Percentiles rank a stretch among this genome's conserved stretches.
These are phyloP conservation scores for Lithosia quadra DNA, from an alignment of 2,888 invertebrate species.

Conservation along the genomic window DNA sequence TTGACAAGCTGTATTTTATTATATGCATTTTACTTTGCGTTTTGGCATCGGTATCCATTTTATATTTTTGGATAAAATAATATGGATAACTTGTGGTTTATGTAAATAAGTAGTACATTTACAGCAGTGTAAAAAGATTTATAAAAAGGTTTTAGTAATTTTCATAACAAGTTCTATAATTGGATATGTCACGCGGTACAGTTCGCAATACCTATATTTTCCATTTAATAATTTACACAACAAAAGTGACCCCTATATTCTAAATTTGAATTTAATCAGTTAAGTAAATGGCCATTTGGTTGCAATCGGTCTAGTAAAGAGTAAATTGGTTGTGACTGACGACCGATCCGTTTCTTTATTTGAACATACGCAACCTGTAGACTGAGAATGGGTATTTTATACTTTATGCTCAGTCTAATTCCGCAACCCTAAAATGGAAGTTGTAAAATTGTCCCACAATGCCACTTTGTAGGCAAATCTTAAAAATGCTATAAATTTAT, in stretches of 20 bases:
- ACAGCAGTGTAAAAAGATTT: too few relatives aligned
- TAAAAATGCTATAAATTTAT: background rate
- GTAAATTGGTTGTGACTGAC: too few relatives aligned
- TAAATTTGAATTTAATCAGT: background rate
- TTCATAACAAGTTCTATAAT: too few relatives aligned
- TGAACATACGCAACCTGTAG: background rate
- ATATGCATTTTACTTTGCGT: background rate
- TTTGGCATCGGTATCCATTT: background rate
- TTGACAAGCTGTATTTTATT: background rate
- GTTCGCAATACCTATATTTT: too few relatives aligned
- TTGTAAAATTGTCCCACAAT: background rate
- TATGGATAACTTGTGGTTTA: background rate
- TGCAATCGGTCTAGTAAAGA: too few relatives aligned
- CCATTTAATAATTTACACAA: too few relatives aligned
- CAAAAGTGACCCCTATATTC: too few relatives aligned
- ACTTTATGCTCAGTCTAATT: too few relatives aligned
- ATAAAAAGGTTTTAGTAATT: too few relatives aligned
- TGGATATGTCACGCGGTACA: too few relatives aligned
- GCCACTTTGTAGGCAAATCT: background rate
- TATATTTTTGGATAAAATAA: background rate
- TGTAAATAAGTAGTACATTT: background rate
- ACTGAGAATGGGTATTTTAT: too few relatives aligned
- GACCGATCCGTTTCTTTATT: background rate
- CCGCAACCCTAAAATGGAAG: background rate
- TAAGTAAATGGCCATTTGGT: background rate